These are phyloP conservation scores for Heterotis niloticus DNA, from an alignment of 2,113 vertebrate species.

Conservation along the genomic window DNA sequence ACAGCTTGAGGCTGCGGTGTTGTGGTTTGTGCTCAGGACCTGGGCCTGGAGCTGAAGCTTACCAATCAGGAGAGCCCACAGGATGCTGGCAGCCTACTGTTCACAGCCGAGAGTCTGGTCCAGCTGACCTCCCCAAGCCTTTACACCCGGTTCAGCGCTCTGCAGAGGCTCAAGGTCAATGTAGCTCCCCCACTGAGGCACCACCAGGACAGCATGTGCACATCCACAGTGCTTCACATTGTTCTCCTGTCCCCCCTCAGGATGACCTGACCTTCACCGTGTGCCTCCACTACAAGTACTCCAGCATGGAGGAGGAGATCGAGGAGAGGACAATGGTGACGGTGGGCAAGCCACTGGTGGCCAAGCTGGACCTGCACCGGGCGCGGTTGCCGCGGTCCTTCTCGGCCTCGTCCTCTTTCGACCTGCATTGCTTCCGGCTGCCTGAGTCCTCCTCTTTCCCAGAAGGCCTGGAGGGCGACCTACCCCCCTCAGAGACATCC, in stretches of 20 bases:
- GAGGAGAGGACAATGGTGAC: conserved; percentile 61
- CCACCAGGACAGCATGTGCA: no score
- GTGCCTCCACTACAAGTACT: conserved; percentile 73
- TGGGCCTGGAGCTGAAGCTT: conserved; percentile 72
- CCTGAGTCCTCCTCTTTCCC: conserved; percentile 43
- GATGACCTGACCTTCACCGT: conserved; percentile 70
- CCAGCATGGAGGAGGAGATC: conserved; percentile 70
- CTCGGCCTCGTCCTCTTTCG: conserved; percentile 30
- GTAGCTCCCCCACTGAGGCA: no score
- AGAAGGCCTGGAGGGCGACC: conserved; percentile 30
- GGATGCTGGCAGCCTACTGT: conserved; percentile 67
- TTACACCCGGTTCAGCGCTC: conserved; percentile 69
- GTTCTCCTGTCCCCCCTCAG: conserved; percentile 44
- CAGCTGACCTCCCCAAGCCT: conserved; percentile 60
- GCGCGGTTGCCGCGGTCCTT: conserved; percentile 22
- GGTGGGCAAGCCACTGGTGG: conserved; percentile 76
- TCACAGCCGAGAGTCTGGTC: conserved; percentile 47
- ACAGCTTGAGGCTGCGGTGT: background rate
- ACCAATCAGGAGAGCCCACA: conserved; percentile 71
- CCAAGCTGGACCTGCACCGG: conserved; percentile 74
- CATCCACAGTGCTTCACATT: background rate
- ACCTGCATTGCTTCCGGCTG: conserved; percentile 40
- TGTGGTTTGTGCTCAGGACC: conserved; percentile 51
- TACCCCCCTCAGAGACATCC: background rate
- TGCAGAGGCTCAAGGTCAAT: conserved; percentile 76